These are phyloP conservation scores for Druon quercuslanigerum DNA, from an alignment of 1,140 invertebrate species.

Conservation along the genomic window DNA sequence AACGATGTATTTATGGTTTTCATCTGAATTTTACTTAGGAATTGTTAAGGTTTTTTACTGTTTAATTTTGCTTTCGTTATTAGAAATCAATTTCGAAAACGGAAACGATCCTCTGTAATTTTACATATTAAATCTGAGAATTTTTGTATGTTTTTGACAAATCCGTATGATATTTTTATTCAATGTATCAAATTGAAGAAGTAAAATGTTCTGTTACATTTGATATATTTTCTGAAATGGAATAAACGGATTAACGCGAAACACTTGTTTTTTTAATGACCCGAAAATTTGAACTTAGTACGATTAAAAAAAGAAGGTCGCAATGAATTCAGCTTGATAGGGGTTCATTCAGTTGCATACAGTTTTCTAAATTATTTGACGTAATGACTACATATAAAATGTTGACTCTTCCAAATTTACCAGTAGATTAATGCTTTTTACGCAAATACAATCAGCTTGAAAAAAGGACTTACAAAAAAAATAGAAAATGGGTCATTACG, in stretches of 20 bases:
- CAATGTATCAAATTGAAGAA: neutral
- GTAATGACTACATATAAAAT: neutral
- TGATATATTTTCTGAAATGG: slow-evolving; percentile 4
- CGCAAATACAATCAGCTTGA: slow-evolving; percentile 22
- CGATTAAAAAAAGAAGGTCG: neutral
- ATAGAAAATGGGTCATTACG: slow-evolving; percentile 50
- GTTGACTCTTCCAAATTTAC: neutral
- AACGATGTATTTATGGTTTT: neutral
- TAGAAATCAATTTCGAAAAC: neutral
- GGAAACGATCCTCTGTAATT: neutral
- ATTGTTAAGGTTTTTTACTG: neutral
- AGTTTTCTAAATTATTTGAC: neutral
- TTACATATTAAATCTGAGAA: neutral
- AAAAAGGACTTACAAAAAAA: slow-evolving; percentile 1
- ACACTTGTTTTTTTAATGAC: neutral
- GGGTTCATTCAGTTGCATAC: neutral
- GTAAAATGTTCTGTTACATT: neutral
- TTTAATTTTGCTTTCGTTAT: neutral
- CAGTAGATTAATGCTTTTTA: neutral
- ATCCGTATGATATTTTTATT: neutral
- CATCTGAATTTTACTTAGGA: neutral
- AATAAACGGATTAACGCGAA: slow-evolving; percentile 13
- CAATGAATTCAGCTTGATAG: too few species aligned
- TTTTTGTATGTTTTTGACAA: neutral
- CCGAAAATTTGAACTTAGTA: neutral